phyloP scores from a whole-genome alignment of 2,888 invertebrate genomes.

The Tribolium freemani region DNA sequence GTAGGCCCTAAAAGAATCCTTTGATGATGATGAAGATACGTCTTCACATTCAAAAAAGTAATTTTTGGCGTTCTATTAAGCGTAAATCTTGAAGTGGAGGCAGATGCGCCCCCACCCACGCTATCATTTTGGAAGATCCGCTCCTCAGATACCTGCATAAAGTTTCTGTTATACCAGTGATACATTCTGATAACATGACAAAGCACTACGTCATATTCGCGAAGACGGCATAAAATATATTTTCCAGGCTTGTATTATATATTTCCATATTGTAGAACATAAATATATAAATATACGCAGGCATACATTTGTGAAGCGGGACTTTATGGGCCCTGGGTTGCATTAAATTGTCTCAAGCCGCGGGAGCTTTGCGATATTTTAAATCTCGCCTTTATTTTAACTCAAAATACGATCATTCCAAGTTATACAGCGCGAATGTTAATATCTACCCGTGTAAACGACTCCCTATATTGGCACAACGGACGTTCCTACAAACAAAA shows the following conservation, averaged over 20 bases:
- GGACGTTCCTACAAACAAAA: conserved; percentile 46
- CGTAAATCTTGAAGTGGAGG: neutral
- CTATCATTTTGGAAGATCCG: conserved; percentile 33
- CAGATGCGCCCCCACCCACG: neutral
- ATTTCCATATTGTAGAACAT: conserved; percentile 67
- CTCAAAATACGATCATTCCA: conserved; percentile 58
- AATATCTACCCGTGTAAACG: conserved; percentile 61
- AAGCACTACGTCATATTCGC: conserved; percentile 59
- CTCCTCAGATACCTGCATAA: conserved; percentile 42
- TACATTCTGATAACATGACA: conserved; percentile 59
- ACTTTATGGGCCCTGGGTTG: conserved; percentile 64
- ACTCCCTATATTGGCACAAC: conserved; percentile 55
- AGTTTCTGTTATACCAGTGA: conserved; percentile 45
- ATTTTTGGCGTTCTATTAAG: no score
- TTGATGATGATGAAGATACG: no score
- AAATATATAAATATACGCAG: conserved; percentile 66
- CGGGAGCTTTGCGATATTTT: conserved; percentile 56
- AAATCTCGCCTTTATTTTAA: conserved; percentile 62
- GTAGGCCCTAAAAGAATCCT: no score
- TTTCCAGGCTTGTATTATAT: conserved; percentile 62
- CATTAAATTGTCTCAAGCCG: conserved; percentile 64
- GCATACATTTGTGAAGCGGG: conserved; percentile 64
- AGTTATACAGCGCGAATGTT: conserved; percentile 52
- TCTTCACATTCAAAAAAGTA: no score
- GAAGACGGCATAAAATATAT: conserved; percentile 57